Conservation (phyloP, 2,888 invertebrate genomes). For the Scaptomyza cyrtandrae region DNA sequence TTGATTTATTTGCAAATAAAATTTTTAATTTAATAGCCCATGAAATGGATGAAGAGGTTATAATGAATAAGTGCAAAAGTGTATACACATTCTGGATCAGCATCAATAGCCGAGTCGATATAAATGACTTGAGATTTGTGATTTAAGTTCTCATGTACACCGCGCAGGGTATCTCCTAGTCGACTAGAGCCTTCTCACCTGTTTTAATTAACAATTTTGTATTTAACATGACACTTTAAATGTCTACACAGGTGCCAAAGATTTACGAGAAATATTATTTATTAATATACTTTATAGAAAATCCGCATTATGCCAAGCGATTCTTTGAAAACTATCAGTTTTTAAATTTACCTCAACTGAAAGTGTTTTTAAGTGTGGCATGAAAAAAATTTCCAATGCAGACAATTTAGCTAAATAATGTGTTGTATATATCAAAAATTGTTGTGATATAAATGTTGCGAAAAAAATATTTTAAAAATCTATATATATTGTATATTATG, state of each 20-base stretch:
- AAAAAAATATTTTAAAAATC: conserved; percentile 21
- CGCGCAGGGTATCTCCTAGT: no score
- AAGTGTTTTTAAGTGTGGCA: conserved; percentile 28
- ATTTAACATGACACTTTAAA: conserved; percentile 25
- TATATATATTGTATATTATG: no score
- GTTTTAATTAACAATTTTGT: conserved; percentile 17
- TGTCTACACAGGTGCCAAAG: conserved; percentile 44
- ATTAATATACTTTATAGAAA: conserved; percentile 8
- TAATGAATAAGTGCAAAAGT: no score
- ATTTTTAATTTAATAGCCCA: neutral
- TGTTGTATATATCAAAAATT: conserved; percentile 30
- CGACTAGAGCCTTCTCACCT: no score
- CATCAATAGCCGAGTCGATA: no score
- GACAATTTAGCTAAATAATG: conserved; percentile 32
- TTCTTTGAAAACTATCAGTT: conserved; percentile 11
- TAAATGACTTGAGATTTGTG: no score
- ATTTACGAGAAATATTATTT: conserved; percentile 8
- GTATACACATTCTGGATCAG: no score
- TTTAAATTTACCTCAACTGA: conserved; percentile 11
- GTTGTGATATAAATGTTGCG: conserved; percentile 37
- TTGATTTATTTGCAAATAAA: neutral
- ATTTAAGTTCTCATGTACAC: no score
- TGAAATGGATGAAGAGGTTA: no score
- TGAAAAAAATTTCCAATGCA: conserved; percentile 30
- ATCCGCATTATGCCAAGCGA: conserved; percentile 19